A percentile compares a stretch with the other conserved stretches of the same genome.
phyloP scores from a whole-genome alignment of 1,140 invertebrate species.

The Drosophila grimshawi region DNA sequence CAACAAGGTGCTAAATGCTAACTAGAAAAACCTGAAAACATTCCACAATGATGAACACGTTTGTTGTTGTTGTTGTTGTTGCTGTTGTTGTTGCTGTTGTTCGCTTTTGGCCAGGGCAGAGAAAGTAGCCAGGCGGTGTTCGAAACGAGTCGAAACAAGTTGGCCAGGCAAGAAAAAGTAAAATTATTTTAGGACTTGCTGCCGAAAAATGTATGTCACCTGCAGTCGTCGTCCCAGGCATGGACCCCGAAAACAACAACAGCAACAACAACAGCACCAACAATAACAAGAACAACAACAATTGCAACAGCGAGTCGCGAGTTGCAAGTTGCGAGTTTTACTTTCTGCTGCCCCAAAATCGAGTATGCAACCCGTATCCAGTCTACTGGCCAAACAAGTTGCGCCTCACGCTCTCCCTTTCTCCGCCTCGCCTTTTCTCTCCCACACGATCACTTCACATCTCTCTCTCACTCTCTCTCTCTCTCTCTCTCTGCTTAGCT shows the following conservation, averaged over 20 bases:
- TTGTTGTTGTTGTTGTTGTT: not conserved
- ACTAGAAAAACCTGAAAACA: constrained; percentile 50
- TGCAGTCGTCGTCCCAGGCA: constrained; percentile 53
- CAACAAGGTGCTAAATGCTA: constrained; percentile 53
- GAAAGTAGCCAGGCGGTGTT: constrained; percentile 55
- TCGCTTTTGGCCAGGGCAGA: constrained; percentile 49
- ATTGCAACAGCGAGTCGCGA: not conserved
- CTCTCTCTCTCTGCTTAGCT: constrained; percentile 22
- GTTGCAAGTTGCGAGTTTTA: constrained; percentile 62
- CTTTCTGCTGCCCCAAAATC: constrained; percentile 70
- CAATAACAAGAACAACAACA: not conserved
- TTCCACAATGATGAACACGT: constrained; percentile 9
- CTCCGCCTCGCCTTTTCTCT: constrained; percentile 1
- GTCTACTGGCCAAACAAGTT: constrained; percentile 72
- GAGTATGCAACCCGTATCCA: constrained; percentile 23
- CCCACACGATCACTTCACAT: not conserved
- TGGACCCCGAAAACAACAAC: constrained; percentile 16
- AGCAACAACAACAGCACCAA: constrained; percentile 39
- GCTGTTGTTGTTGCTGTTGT: constrained; percentile 4
- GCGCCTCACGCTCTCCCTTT: constrained; percentile 19
- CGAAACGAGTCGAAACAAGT: constrained; percentile 50
- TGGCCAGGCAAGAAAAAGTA: constrained; percentile 68
- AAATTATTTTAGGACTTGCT: constrained; percentile 80
- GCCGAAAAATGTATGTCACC: constrained; percentile 75
- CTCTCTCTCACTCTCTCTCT: constrained; percentile 4